Evolutionary conservation across 2,797 vertebrate genomes (phyloP).

Genomic region (Rhincodon typus): DNA sequence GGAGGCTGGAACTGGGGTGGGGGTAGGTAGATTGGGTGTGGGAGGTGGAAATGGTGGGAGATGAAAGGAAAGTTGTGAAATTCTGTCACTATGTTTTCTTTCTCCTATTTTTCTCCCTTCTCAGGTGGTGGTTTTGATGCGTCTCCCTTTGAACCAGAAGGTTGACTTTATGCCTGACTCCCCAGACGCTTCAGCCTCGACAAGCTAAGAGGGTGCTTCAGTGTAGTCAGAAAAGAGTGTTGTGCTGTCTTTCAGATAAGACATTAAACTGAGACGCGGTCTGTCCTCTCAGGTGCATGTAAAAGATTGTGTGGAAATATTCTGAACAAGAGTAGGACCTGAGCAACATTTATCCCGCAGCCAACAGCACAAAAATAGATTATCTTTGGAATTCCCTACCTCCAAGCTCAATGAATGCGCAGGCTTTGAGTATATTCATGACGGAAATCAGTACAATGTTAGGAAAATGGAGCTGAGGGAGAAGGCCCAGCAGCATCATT

Average conservation of each 20-base stretch:
- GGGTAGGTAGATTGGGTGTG: neutral
- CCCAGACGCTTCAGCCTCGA: neutral
- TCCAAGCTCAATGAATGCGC: no score
- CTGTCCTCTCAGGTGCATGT: neutral
- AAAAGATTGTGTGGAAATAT: neutral
- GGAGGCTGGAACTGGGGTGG: neutral
- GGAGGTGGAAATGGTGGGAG: neutral
- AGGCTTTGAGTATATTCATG: no score
- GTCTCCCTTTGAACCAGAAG: neutral
- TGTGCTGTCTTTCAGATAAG: neutral
- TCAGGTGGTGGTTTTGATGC: neutral
- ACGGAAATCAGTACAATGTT: no score
- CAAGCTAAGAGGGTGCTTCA: neutral
- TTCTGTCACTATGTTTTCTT: neutral
- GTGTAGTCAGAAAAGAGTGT: neutral
- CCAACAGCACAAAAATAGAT: neutral
- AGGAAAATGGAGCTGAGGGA: no score
- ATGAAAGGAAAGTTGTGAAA: constrained; percentile 12
- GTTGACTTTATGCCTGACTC: neutral
- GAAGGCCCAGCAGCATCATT: no score
- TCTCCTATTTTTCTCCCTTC: neutral
- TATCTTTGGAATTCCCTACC: neutral
- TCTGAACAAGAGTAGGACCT: neutral
- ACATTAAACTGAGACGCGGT: neutral
- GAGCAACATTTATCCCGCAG: neutral